Evolutionary conservation across 2,888 invertebrate species (phyloP).

Genomic region (Drosophila imparisetae): DNA sequence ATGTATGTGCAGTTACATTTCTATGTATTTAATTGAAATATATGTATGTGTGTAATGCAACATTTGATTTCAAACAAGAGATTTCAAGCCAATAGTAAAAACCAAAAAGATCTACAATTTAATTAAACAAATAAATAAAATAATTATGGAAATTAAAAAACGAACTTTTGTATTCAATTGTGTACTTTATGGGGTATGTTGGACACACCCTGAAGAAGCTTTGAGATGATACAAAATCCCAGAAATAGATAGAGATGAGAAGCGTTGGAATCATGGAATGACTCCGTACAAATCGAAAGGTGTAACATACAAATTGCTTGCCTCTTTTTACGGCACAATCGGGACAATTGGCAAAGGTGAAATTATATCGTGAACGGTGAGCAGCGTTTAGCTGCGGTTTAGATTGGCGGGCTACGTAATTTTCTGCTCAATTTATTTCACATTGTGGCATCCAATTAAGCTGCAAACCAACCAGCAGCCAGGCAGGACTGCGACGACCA

Average conservation of each 20-base stretch:
- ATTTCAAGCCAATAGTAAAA: slow-evolving; percentile 26
- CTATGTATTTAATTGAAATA: slow-evolving; percentile 50
- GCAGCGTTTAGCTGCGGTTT: slow-evolving; percentile 64
- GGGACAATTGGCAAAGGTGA: slow-evolving; percentile 63
- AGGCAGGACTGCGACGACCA: slow-evolving; percentile 23
- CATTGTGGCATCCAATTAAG: slow-evolving; percentile 85
- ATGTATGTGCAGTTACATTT: slow-evolving; percentile 33
- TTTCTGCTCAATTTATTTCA: slow-evolving; percentile 85
- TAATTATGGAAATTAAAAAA: slow-evolving; percentile 61
- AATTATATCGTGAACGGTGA: slow-evolving; percentile 54
- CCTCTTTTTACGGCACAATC: slow-evolving; percentile 61
- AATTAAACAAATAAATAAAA: slow-evolving; percentile 73
- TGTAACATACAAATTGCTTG: slow-evolving; percentile 45
- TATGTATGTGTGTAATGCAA: slow-evolving; percentile 40
- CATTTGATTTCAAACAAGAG: slow-evolving; percentile 48
- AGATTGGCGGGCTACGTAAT: slow-evolving; percentile 83
- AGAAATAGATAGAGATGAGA: background rate
- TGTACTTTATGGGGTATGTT: background rate
- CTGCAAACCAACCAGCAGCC: slow-evolving; percentile 68
- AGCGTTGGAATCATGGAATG: background rate
- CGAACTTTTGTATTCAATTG: slow-evolving; percentile 2
- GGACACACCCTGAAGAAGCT: background rate
- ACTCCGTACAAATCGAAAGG: slow-evolving; percentile 10
- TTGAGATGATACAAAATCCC: background rate
- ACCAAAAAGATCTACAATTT: slow-evolving; percentile 43